These are phyloP conservation scores for Etia nguti DNA, from an alignment of 2,113 vertebrate genomes.

Conservation along the genomic window DNA sequence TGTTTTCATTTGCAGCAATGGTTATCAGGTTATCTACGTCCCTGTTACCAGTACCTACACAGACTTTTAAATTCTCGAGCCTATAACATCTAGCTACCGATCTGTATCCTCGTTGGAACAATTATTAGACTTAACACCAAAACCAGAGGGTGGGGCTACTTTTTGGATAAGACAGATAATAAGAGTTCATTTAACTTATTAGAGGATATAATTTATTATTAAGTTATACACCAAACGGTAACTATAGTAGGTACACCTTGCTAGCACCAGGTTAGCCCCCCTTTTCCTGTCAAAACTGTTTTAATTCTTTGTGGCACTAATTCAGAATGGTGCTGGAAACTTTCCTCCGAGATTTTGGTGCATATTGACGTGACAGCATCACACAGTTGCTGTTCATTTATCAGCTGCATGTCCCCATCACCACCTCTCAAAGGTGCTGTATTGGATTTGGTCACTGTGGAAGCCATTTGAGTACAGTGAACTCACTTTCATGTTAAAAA, in stretches of 20 bases:
- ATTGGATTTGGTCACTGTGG: background rate
- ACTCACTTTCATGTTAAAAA: background rate
- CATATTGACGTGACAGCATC: rapidly evolving
- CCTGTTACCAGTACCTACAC: background rate
- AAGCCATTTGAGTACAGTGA: background rate
- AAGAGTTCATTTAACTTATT: background rate
- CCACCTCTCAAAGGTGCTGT: background rate
- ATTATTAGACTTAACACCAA: background rate
- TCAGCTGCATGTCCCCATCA: rapidly evolving
- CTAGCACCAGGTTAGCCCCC: background rate
- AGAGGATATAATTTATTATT: background rate
- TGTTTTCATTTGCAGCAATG: background rate
- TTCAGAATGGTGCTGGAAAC: background rate
- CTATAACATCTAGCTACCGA: background rate
- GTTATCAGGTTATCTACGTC: background rate
- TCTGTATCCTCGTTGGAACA: background rate
- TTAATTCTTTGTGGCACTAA: background rate
- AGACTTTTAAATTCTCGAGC: background rate
- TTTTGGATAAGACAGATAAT: background rate
- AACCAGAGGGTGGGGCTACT: background rate
- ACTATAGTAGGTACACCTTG: background rate
- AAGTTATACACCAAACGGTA: background rate
- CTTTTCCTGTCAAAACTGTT: background rate
- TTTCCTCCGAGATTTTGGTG: background rate
- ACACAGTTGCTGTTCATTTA: background rate